Evolutionary conservation across 2,888 invertebrate species (phyloP), one percentile per base, ranked within the genome.

Genomic region (Hylaea fasciaria): DNA sequence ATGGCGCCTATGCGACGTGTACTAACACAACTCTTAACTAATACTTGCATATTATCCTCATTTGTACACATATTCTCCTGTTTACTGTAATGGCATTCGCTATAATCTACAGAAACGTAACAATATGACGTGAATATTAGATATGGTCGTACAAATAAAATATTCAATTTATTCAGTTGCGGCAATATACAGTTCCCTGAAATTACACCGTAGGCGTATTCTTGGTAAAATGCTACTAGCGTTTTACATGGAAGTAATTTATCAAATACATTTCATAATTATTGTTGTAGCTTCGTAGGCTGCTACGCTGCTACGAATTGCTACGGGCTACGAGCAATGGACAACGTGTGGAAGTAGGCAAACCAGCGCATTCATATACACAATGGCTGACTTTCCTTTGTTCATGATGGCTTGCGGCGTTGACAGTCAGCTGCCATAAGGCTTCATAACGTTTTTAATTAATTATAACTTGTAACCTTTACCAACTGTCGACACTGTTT

Each of bases 1-100:
- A 37, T 67, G 89, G 89, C 89, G 89, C 87, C 89, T 64, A 50
- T 52, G 64, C 68, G 87, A 76, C 87, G 72, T 78, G 66, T 43
- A 60, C 56, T 66, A 64, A 65, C 64, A 46, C 10, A 32, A 68
- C 57, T 54, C 41, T 62, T 63, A 64, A 61, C 46, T 48, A 41
- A 61, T 29, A 57, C 10, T 16, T 12, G 28, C 41, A 48, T 55
- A 47, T 52, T 52, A 47, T 41, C 29, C 43, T 48, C 52, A 48
- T 61, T 61, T 45, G 40, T 46, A 10, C 35, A 40, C 16, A 10
- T 49, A 48, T 49, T 43, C 45, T 16, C 47, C 13, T 44, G 10
- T 53, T 60, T 35, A 48, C 56, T 44, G 55, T 17, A 40, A 48
- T 37, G 28, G 17, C 41, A 13, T 44, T 47, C 50, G 12, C 46